Base-by-base conservation (phyloP, 2,113 vertebrate species). In the Hyperopisus bebe region DNA sequence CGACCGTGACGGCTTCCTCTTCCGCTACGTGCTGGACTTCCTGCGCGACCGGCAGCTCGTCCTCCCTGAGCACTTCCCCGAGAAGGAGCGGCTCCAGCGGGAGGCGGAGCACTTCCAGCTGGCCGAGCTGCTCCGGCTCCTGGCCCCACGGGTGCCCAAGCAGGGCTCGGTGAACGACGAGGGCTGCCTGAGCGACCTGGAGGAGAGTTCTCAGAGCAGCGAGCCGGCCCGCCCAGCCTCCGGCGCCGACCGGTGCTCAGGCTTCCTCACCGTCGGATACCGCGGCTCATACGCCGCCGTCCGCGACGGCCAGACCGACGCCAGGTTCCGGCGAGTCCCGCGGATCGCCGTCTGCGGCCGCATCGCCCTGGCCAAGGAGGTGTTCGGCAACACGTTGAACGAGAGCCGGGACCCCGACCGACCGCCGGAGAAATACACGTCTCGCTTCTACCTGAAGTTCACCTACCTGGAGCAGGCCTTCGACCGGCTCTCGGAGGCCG, bases 381-480 rank as follows among this genome's bases (percentile, higher is more conserved):
- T 97, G 82, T 98, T 98, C 74, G 97, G 97, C 0, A 97, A 97
- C 90, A 97, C 96, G 46, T 95, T 98, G 87, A 97, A 98, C 47
- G 97, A 98, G 93, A 98, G 97, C 93, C 95, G 97, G 39, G 97
- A 97, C 92, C 97, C 97, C 0, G 97, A 97, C 91, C 95, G 97
- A 0, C 97, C 96, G 0, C 97, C 97, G 0, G 97, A 97, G 93
- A 97, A 97, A 93, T 97, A 98, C 94, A 97, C 97, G 1, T 96
- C 96, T n/a, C 96, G 97, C 90, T 98, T 97, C 94, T 97, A 98
- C 95, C 95, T 98, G 95, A 98, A 97, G 91, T 97, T 97, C 94
- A 97, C 97, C 66, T 96, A 97, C 93, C 93, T 98, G 92, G 97
- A 98, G 90, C 97, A 97, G 94, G 97, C 97, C 0, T 98, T 98